These are phyloP conservation scores for Ceratitis capitata DNA, from an alignment of 1,140 invertebrate genomes.

Conservation along the genomic window DNA sequence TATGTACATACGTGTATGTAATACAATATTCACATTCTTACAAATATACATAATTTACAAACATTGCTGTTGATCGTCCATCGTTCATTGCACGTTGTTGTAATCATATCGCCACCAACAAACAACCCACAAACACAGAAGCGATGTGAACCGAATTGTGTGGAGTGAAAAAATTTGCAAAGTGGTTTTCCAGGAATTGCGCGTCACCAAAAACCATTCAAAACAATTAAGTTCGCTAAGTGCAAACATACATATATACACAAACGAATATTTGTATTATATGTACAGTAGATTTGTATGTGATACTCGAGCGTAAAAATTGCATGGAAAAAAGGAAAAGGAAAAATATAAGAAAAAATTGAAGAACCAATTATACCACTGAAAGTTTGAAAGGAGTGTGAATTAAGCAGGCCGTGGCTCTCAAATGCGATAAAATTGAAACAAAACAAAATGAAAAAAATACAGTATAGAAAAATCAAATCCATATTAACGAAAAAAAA, in stretches of 20 bases:
- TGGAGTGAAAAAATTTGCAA: conserved; percentile 37
- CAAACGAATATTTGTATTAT: too few relatives aligned
- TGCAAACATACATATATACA: background rate
- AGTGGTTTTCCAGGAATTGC: conserved; percentile 43
- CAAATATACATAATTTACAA: background rate
- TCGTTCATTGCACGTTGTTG: background rate
- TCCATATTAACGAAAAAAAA: background rate
- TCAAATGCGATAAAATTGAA: background rate
- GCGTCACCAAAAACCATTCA: conserved; percentile 41
- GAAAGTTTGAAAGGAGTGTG: background rate
- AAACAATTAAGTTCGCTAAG: conserved; percentile 31
- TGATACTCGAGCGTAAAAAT: background rate
- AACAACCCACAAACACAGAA: too few relatives aligned
- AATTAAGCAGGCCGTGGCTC: background rate
- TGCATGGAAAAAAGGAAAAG: background rate
- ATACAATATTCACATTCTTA: conserved; percentile 5
- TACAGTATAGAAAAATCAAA: background rate
- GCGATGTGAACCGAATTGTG: background rate
- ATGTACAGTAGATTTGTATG: background rate
- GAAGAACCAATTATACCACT: background rate
- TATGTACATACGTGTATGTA: background rate
- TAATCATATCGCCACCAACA: background rate
- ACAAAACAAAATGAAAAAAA: background rate
- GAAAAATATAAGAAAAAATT: background rate
- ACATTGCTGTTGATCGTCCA: background rate